phyloP scores from a whole-genome alignment of 1,140 invertebrate species.

The Trichonephila clavipes region DNA sequence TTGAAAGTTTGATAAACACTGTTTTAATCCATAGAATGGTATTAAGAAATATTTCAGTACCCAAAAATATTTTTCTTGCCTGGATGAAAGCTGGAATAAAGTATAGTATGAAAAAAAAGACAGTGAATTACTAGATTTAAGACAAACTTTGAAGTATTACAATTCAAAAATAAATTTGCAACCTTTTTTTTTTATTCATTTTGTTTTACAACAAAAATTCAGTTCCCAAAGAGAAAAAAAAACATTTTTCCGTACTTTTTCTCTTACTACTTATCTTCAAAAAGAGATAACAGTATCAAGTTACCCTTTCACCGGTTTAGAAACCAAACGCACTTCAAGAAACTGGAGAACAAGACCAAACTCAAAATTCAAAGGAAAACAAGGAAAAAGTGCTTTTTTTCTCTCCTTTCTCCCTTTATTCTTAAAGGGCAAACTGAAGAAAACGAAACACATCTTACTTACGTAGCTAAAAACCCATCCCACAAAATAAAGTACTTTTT shows the following conservation, averaged over 20 bases:
- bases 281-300: not conserved
- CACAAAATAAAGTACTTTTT: not conserved
- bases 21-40: too few relatives aligned
- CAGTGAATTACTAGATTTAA: too few relatives aligned
- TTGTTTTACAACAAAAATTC: too few relatives aligned
- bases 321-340: not conserved
- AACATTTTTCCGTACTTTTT: not conserved
- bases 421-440: not conserved
- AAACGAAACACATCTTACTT: not conserved
- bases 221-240: not conserved
- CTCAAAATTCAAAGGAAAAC: not conserved
- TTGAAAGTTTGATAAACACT: too few relatives aligned
- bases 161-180: too few relatives aligned
- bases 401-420: not conserved
- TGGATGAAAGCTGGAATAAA: too few relatives aligned
- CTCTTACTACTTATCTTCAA: not conserved
- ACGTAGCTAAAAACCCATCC: slow-evolving; percentile 4
- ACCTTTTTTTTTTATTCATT: too few relatives aligned
- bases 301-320: not conserved
- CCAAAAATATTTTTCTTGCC: too few relatives aligned
- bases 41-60: too few relatives aligned
- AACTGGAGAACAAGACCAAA: not conserved
- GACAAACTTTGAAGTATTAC: too few relatives aligned
- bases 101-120: too few relatives aligned
- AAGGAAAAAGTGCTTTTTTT: not conserved